phyloP scores from a whole-genome alignment of 2,113 vertebrate genomes.

The Suricata suricatta region DNA sequence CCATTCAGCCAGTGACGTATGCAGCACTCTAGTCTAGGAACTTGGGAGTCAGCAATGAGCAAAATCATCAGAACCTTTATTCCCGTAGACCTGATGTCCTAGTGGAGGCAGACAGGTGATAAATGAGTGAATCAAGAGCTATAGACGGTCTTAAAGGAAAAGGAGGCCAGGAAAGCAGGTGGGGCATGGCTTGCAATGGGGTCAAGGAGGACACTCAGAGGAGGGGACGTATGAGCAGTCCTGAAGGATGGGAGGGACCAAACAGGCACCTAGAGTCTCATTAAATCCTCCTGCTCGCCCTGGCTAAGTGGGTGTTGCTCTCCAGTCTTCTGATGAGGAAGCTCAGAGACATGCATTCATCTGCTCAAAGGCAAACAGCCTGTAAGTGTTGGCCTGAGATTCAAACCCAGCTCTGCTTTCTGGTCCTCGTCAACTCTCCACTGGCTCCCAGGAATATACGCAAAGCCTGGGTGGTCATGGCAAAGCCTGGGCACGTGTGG shows the following conservation, averaged over 20 bases:
- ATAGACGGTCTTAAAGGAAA: background rate
- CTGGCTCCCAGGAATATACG: background rate
- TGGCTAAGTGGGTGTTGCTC: background rate
- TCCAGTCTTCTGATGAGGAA: background rate
- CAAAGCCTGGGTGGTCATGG: rapidly evolving
- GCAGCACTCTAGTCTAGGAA: background rate
- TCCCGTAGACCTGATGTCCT: background rate
- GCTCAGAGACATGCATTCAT: background rate
- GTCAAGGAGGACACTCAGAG: background rate
- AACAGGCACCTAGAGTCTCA: background rate
- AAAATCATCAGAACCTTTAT: background rate
- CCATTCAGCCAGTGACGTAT: background rate
- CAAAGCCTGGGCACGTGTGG: background rate
- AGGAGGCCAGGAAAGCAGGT: background rate
- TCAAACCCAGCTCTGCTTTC: background rate
- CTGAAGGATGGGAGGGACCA: background rate
- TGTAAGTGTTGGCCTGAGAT: rapidly evolving
- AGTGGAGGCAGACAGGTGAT: background rate
- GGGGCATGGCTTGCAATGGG: background rate
- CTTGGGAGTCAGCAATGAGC: background rate
- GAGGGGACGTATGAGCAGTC: background rate
- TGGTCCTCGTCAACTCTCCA: background rate
- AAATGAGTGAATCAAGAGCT: too few species aligned
- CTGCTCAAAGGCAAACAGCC: background rate
- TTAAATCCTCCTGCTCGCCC: background rate